A percentile compares a stretch with the other conserved stretches of the same genome.
Evolutionary conservation across 2,888 invertebrate genomes (phyloP).

Genomic region (Hyppa rectilinea): DNA sequence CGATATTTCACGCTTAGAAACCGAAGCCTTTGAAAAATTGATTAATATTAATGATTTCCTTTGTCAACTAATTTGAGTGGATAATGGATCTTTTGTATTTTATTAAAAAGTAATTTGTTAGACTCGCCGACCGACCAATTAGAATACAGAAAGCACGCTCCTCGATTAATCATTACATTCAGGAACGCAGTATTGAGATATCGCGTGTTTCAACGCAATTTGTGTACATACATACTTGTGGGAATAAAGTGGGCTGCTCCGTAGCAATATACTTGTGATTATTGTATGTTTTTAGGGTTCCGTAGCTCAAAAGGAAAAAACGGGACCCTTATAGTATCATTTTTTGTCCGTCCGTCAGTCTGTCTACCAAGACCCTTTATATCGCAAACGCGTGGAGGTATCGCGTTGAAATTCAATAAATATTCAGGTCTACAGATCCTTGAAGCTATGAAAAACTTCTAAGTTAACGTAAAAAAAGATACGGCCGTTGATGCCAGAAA

Average conservation of each 20-base stretch:
- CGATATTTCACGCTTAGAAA: constrained; percentile 63
- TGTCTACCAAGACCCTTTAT: too few species aligned
- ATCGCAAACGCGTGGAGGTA: too few species aligned
- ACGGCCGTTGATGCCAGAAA: too few species aligned
- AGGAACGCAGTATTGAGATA: constrained; percentile 68
- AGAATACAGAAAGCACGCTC: constrained; percentile 80
- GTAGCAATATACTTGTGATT: constrained; percentile 33
- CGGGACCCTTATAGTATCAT: too few species aligned
- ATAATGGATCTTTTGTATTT: constrained; percentile 88
- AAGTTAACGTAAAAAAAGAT: too few species aligned
- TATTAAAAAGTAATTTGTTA: constrained; percentile 87
- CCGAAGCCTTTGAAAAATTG: constrained; percentile 82
- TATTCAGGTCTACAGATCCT: too few species aligned
- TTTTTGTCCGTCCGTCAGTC: too few species aligned
- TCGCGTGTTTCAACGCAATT: constrained; percentile 67
- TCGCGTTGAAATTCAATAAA: too few species aligned
- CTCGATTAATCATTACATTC: constrained; percentile 80
- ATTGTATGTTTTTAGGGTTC: constrained; percentile 1
- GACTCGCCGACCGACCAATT: constrained; percentile 78
- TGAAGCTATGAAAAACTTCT: too few species aligned
- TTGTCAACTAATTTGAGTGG: constrained; percentile 87
- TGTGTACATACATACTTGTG: constrained; percentile 41
- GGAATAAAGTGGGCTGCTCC: constrained; percentile 29
- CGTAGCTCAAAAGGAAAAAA: too few species aligned
- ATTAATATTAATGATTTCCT: constrained; percentile 89